A percentile compares a stretch with the other conserved stretches of the same genome.
Conservation (phyloP, 2,888 invertebrate species). For the Dolichomitus sp. region DNA sequence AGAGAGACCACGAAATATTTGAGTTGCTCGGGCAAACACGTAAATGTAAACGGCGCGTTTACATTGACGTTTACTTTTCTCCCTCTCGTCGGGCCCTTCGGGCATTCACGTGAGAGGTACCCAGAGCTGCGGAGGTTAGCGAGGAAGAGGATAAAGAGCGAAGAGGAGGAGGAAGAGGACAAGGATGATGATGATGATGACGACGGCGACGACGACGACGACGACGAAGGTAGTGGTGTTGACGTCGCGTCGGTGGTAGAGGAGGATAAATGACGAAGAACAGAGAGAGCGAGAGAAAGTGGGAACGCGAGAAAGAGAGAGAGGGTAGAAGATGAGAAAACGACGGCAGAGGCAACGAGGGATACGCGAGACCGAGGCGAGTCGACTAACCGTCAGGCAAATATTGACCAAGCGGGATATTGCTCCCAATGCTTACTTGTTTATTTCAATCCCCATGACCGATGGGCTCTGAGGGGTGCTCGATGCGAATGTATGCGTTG, state of each 20-base stretch:
- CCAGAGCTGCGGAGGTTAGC: constrained; percentile 48
- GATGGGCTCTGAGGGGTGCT: constrained; percentile 76
- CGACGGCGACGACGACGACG: constrained; percentile 20
- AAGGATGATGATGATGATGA: background rate
- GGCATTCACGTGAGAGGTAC: constrained; percentile 59
- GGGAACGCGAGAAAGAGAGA: constrained; percentile 29
- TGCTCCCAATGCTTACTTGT: constrained; percentile 86
- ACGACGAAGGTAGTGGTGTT: constrained; percentile 22
- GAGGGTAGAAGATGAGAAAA: constrained; percentile 41
- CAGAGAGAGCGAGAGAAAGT: constrained; percentile 16
- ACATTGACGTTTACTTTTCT: constrained; percentile 85
- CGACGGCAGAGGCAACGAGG: constrained; percentile 47
- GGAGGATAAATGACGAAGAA: constrained; percentile 8
- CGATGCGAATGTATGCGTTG: constrained; percentile 18
- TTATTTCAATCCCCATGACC: constrained; percentile 85
- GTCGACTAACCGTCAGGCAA: constrained; percentile 85
- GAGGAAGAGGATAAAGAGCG: constrained; percentile 45
- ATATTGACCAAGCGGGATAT: constrained; percentile 86
- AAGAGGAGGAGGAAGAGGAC: constrained; percentile 46
- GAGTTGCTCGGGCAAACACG: constrained; percentile 85
- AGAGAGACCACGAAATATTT: constrained; percentile 84
- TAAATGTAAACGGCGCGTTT: constrained; percentile 85
- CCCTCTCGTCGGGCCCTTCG: constrained; percentile 75
- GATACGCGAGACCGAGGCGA: constrained; percentile 72
- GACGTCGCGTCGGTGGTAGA: constrained; percentile 35